Conservation (phyloP, 2,797 vertebrate species). For the Streptopelia turtur region DNA sequence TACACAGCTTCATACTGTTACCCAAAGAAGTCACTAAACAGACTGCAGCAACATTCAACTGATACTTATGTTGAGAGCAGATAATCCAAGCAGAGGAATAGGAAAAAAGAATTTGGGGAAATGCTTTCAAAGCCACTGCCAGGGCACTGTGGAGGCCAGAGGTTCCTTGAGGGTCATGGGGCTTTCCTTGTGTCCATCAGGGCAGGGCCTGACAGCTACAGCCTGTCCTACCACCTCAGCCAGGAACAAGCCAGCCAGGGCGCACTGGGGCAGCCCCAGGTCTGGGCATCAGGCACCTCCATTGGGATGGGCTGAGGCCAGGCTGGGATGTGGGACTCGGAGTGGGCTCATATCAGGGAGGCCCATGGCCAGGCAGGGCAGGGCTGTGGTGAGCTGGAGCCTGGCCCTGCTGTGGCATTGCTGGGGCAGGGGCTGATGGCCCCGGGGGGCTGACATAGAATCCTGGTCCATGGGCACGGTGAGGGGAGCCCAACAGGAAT, state of each 20-base stretch:
- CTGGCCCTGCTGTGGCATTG: rapidly evolving
- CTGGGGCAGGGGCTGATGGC: not conserved
- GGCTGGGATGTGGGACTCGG: not conserved
- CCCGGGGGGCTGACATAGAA: not conserved
- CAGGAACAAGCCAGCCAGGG: rapidly evolving
- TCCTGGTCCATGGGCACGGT: not conserved
- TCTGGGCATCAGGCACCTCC: rapidly evolving
- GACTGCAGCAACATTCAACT: not conserved
- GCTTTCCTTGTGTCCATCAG: not conserved
- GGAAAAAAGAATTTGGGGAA: not conserved
- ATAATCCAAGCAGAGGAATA: not conserved
- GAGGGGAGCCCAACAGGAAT: rapidly evolving
- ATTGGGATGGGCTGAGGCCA: not conserved
- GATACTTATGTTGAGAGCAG: not conserved
- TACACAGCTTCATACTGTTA: not conserved
- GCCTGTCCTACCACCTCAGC: rapidly evolving
- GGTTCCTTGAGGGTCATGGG: not conserved
- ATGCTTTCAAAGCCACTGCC: not conserved
- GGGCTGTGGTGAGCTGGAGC: not conserved
- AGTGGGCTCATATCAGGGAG: rapidly evolving
- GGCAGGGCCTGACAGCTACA: not conserved
- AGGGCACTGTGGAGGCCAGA: rapidly evolving
- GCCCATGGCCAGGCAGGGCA: rapidly evolving
- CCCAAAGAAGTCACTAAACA: not conserved
- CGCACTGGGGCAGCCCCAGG: rapidly evolving